Percentiles rank a stretch among this genome's conserved stretches.
Evolutionary conservation across 2,113 vertebrate species (phyloP).

Genomic region (Phylloscopus trochilus): DNA sequence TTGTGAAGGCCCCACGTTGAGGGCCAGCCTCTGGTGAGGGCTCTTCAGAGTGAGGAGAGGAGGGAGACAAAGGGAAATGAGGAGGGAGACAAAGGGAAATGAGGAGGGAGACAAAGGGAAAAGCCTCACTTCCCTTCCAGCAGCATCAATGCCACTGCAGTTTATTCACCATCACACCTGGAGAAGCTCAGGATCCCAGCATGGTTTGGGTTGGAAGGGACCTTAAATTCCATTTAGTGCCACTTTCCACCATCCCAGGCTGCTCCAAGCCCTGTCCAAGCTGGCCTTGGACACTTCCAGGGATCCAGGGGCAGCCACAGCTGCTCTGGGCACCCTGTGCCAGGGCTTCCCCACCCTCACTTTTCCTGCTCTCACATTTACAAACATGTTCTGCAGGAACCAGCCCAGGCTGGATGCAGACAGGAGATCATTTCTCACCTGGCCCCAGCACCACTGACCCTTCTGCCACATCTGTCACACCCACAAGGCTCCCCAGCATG

Average conservation of each 20-base stretch:
- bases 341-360: background rate
- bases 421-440: background rate
- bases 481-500: background rate
- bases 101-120: background rate
- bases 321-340: background rate
- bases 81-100: background rate
- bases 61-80: background rate
- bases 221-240: accelerated
- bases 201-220: background rate
- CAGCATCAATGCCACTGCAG: background rate
- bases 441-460: background rate
- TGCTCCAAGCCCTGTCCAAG: accelerated
- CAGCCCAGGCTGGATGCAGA: accelerated
- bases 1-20: background rate
- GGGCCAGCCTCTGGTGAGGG: background rate
- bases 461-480: background rate
- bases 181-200: background rate
- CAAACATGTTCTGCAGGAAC: background rate
- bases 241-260: accelerated
- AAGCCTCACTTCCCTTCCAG: background rate
- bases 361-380: background rate
- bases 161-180: background rate
- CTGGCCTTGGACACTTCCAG: background rate
- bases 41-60: accelerated
- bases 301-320: background rate